Evolutionary conservation across 2,888 invertebrate genomes (phyloP).

Genomic region (Barypeithes pellucidus): DNA sequence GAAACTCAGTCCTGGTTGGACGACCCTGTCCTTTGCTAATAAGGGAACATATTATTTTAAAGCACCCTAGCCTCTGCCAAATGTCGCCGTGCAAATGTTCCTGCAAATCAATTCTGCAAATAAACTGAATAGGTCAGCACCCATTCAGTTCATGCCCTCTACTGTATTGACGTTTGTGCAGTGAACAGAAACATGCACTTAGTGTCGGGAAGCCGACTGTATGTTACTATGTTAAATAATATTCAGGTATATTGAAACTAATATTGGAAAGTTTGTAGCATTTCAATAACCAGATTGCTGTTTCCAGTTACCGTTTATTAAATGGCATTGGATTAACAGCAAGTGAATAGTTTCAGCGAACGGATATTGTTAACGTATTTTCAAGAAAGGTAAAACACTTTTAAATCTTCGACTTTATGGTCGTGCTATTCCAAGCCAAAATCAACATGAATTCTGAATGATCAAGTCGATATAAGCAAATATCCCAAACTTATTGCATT

Average conservation of each 20-base stretch:
- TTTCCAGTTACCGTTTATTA: too few species aligned
- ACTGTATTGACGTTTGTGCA: constrained; percentile 24
- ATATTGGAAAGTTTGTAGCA: not conserved
- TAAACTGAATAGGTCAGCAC: constrained; percentile 33
- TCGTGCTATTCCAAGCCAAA: too few species aligned
- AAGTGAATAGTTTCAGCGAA: too few species aligned
- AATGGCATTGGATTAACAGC: too few species aligned
- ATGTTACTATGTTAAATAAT: constrained; percentile 10
- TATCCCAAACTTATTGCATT: too few species aligned
- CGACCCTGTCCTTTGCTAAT: too few species aligned
- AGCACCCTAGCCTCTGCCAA: constrained; percentile 16
- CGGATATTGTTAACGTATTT: too few species aligned
- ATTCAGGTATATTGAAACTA: constrained; percentile 7
- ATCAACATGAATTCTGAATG: too few species aligned
- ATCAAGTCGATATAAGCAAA: too few species aligned
- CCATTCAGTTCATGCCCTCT: constrained; percentile 22
- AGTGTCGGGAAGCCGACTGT: not conserved
- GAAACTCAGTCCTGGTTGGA: too few species aligned
- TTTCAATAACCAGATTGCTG: not conserved
- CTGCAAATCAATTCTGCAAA: constrained; percentile 35
- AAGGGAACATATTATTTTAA: not conserved
- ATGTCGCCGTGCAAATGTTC: constrained; percentile 31
- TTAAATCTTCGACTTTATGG: too few species aligned
- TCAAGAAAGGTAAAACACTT: too few species aligned
- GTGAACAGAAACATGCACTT: constrained; percentile 8